Evolutionary conservation across 2,113 vertebrate genomes (phyloP).

Genomic region (Cathartes aura): DNA sequence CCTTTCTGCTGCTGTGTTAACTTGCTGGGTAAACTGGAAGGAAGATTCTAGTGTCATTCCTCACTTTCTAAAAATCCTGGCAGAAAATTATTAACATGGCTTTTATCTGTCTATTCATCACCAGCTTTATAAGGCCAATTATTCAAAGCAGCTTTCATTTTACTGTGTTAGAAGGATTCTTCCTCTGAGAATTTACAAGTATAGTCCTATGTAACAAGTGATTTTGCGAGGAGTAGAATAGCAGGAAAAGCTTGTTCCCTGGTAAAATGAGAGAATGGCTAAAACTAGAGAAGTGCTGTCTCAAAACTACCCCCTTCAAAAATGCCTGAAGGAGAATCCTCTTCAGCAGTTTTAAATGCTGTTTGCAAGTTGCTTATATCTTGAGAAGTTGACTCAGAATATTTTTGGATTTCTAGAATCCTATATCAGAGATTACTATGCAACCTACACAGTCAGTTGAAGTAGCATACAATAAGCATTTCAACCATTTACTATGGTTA

Average conservation of each 20-base stretch:
- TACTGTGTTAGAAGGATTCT: not conserved
- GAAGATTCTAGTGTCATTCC: rapidly evolving
- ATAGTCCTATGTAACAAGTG: not conserved
- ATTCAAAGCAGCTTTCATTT: not conserved
- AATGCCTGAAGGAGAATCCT: not conserved
- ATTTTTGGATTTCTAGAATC: not conserved
- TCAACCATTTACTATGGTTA: not conserved
- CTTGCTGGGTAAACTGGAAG: not conserved
- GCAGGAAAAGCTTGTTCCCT: not conserved
- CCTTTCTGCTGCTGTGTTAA: not conserved
- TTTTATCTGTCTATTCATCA: not conserved
- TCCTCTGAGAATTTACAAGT: not conserved
- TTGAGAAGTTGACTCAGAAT: not conserved
- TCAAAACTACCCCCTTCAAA: not conserved
- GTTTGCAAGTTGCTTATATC: not conserved
- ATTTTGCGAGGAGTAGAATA: not conserved
- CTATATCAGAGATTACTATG: not conserved
- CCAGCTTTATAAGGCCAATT: not conserved
- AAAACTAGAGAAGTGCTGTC: not conserved
- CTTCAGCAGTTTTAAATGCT: not conserved
- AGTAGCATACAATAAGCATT: not conserved
- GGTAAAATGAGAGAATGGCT: not conserved
- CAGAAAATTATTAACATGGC: not conserved
- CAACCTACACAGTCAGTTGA: not conserved
- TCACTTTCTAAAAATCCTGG: not conserved